phyloP scores from a whole-genome alignment of 2,797 vertebrate species.

The Fratercula arctica region DNA sequence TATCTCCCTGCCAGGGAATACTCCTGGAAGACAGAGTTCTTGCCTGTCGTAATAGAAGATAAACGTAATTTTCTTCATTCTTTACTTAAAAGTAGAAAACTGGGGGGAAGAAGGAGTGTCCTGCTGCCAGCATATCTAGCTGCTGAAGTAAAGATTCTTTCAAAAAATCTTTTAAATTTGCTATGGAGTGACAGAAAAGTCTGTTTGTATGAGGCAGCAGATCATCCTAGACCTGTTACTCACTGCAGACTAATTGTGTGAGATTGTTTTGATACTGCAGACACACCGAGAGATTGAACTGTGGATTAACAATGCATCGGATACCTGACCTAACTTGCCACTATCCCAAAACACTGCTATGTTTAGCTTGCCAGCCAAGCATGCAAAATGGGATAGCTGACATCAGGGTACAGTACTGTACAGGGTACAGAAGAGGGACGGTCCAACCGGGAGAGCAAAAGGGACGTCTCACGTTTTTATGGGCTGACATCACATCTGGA shows the following conservation, averaged over 20 bases:
- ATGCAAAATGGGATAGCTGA: neutral
- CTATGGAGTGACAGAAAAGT: neutral
- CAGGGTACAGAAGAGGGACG: neutral
- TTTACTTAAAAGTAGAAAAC: neutral
- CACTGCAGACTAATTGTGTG: neutral
- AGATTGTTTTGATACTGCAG: neutral
- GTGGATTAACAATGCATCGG: neutral
- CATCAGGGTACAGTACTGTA: neutral
- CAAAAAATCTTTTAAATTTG: neutral
- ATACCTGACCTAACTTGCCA: neutral
- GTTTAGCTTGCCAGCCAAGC: neutral
- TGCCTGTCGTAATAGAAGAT: neutral
- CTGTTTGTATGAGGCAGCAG: neutral
- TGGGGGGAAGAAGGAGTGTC: neutral
- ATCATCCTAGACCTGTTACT: neutral
- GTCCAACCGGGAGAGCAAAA: neutral
- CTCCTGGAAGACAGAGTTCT: neutral
- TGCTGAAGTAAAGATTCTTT: neutral
- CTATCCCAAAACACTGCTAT: neutral
- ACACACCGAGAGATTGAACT: neutral
- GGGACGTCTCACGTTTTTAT: conserved; percentile 51
- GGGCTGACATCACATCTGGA: conserved; percentile 69
- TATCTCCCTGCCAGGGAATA: neutral
- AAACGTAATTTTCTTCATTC: neutral
- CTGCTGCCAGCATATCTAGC: neutral